Conservation (phyloP, 2,113 vertebrate species). For the Anser brachyrhynchus region DNA sequence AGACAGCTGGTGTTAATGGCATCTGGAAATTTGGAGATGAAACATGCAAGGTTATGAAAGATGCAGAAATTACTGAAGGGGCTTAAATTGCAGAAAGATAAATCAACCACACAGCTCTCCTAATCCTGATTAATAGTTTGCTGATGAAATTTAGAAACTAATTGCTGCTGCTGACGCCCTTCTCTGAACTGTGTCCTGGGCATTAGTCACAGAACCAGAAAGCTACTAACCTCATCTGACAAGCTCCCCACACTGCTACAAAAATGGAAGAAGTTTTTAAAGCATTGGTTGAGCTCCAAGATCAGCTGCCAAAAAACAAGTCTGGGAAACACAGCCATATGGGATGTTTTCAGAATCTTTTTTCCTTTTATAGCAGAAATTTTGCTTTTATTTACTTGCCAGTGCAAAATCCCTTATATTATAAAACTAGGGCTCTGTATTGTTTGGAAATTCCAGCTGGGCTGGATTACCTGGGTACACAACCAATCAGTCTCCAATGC, state of each 20-base stretch:
- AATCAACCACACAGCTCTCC: background rate
- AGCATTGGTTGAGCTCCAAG: conserved; percentile 63
- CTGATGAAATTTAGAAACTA: conserved; percentile 20
- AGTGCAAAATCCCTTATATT: conserved; percentile 62
- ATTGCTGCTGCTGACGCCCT: background rate
- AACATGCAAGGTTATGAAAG: background rate
- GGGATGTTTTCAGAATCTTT: conserved; percentile 79
- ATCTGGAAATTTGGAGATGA: background rate
- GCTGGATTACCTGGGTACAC: conserved; percentile 43
- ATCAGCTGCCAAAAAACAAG: conserved; percentile 76
- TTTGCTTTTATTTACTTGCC: conserved; percentile 84
- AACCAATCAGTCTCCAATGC: background rate
- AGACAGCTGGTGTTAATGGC: background rate
- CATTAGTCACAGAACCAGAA: conserved; percentile 50
- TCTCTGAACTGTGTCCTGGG: conserved; percentile 8
- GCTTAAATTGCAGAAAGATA: conserved; percentile 23
- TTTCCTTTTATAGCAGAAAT: conserved; percentile 96
- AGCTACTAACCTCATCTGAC: conserved; percentile 55
- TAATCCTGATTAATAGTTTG: background rate
- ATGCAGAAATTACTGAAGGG: background rate
- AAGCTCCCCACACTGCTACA: conserved; percentile 62
- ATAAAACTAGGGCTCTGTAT: conserved; percentile 42
- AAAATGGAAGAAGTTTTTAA: conserved; percentile 77
- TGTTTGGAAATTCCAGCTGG: conserved; percentile 47
- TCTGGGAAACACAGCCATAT: conserved; percentile 74